Evolutionary conservation across 2,888 invertebrate species (phyloP).

Genomic region (Alviniconcha strummeri): DNA sequence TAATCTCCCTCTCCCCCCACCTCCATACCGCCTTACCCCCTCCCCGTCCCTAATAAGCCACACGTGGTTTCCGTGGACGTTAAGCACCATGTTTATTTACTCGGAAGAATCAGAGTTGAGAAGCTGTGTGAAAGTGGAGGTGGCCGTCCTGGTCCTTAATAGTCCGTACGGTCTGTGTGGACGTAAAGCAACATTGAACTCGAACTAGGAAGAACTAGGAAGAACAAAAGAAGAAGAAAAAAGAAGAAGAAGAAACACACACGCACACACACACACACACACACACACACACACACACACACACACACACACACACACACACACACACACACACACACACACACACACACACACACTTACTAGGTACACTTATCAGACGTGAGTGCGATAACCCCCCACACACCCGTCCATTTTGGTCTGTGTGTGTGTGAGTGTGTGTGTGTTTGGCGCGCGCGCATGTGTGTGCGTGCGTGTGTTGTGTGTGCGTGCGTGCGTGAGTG

Average conservation of each 20-base stretch:
- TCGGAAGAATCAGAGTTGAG: too few species aligned
- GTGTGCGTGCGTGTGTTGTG: neutral
- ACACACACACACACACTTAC: neutral
- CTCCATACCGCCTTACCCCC: too few species aligned
- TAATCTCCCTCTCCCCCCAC: too few species aligned
- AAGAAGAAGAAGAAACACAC: neutral
- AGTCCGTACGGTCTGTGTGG: too few species aligned
- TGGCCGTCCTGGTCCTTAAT: too few species aligned
- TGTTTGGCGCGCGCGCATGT: neutral
- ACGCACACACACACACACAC: neutral
- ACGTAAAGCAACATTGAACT: too few species aligned
- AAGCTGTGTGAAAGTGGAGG: too few species aligned
- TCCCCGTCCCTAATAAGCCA: too few species aligned
- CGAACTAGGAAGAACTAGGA: too few species aligned
- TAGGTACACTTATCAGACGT: neutral
- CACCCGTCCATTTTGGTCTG: neutral
- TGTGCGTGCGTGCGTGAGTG: neutral
- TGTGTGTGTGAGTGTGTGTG: neutral
- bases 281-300: conserved; percentile 11
- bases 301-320: neutral
- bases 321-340: neutral
- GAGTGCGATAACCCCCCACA: neutral
- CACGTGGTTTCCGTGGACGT: too few species aligned
- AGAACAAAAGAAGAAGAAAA: too few species aligned
- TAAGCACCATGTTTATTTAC: too few species aligned